A percentile compares a stretch with the other conserved stretches of the same genome.
These are phyloP conservation scores for Charina bottae DNA, from an alignment of 2,113 vertebrate genomes.

Conservation along the genomic window DNA sequence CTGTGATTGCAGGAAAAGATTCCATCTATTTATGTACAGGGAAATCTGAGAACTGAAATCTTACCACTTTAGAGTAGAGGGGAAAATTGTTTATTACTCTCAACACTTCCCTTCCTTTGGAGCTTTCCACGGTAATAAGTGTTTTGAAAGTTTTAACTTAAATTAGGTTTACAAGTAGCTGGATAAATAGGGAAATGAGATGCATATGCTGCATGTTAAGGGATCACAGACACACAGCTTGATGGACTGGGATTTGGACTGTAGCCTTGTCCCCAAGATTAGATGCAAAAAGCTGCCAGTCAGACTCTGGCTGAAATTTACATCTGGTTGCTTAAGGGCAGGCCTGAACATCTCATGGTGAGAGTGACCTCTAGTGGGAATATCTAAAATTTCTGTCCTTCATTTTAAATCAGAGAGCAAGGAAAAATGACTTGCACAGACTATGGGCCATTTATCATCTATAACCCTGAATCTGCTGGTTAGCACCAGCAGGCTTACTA, in stretches of 20 bases:
- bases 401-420: not conserved
- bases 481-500: not conserved
- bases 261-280: constrained; percentile 34
- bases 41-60: constrained; percentile 11
- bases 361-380: constrained; percentile 63
- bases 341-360: constrained; percentile 14
- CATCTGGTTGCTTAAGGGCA: not conserved
- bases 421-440: not conserved
- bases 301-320: not conserved
- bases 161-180: constrained; percentile 66
- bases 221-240: constrained; percentile 37
- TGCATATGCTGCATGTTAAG: constrained; percentile 49
- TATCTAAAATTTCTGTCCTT: not conserved
- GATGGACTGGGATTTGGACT: constrained; percentile 30
- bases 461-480: not conserved
- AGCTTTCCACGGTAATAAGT: constrained; percentile 15
- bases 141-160: constrained; percentile 41
- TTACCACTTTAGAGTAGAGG: not conserved
- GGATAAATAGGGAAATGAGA: constrained; percentile 53
- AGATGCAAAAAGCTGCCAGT: constrained; percentile 12
- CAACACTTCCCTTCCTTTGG: constrained; percentile 24
- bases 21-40: not conserved
- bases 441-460: not conserved
- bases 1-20: not conserved
- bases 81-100: not conserved